Evolutionary conservation across 1,140 invertebrate species (phyloP), one percentile per base, ranked within the genome.

Genomic region (Magallana ariakensis): DNA sequence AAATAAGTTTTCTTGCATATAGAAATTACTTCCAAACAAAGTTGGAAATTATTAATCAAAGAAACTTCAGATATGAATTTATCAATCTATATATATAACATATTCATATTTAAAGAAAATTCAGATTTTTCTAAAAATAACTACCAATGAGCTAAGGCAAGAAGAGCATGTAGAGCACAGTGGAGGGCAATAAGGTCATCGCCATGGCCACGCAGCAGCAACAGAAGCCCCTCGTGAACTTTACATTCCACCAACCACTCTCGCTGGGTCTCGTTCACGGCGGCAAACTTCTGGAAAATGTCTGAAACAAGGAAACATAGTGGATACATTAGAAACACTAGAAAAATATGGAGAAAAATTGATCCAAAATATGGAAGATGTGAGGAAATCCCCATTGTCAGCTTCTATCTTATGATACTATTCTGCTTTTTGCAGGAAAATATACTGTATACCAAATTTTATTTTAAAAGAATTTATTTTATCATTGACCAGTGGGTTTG

Each of bases 241-340:
- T 92, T 90, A 91, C 90, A 92, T 11, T 90, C 89, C 46, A 93
- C 90, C 33, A 94, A 86, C 90, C 90, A 92, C 85, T 93, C 91
- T 90, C 93, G 90, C 62, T 93, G 93, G 82, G 87, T 85, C 84
- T 93, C 92, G 19, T 89, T 90, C 7, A 91, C 83, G 10, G 90
- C 87, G 53, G 93, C 93, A 62, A 94, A 87, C 90, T 94, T 94
- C 87, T 94, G 94, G 90, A 94, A 94, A 62, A 94, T 94, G 89
- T 94, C 94, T 94, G 90, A 46, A 92, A 90, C 2, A 1, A 0
- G 7, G 7, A n/a, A 82, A 11, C 13, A 56, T 16, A 0, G 16
- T 58, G 0, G 53, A 87, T n/a, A 58, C 4, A 8, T 56, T 58
- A 53, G 33, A 46, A 46, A 46, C 33, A 46, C 1, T 46, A 46